Evolutionary conservation across 2,888 invertebrate genomes (phyloP).

Genomic region (Phalangium opilio): DNA sequence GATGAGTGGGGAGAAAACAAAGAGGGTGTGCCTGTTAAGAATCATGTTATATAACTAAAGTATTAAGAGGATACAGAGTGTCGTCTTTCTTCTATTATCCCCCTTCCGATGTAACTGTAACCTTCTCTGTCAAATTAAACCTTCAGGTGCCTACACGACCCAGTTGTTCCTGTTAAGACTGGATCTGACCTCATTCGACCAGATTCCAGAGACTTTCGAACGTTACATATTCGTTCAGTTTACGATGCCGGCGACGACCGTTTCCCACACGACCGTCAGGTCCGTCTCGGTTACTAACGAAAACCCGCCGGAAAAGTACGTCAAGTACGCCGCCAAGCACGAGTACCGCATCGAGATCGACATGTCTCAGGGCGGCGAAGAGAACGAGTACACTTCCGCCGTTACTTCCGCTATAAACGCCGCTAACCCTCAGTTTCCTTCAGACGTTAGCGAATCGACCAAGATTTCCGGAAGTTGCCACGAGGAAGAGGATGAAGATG

Average conservation of each 20-base stretch:
- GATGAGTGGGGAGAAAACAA: too few species aligned
- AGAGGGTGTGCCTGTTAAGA: too few species aligned
- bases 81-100: too few species aligned
- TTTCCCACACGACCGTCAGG: constrained; percentile 84
- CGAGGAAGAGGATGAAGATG: constrained; percentile 27
- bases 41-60: too few species aligned
- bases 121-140: too few species aligned
- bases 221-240: constrained; percentile 84
- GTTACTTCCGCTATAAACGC: constrained; percentile 8
- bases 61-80: too few species aligned
- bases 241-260: constrained; percentile 94
- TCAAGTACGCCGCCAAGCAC: constrained; percentile 85
- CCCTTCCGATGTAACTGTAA: too few species aligned
- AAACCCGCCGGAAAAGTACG: constrained; percentile 94
- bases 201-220: constrained; percentile 83
- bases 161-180: constrained; percentile 89
- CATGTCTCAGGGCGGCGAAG: constrained; percentile 48
- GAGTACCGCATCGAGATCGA: constrained; percentile 90
- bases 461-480: constrained; percentile 23
- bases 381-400: constrained; percentile 18
- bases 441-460: constrained; percentile 14
- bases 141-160: constrained; percentile 83
- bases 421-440: constrained; percentile 7
- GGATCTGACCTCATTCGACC: constrained; percentile 91
- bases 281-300: constrained; percentile 66